Conservation (phyloP, 2,888 invertebrate genomes). For the Syritta pipiens region DNA sequence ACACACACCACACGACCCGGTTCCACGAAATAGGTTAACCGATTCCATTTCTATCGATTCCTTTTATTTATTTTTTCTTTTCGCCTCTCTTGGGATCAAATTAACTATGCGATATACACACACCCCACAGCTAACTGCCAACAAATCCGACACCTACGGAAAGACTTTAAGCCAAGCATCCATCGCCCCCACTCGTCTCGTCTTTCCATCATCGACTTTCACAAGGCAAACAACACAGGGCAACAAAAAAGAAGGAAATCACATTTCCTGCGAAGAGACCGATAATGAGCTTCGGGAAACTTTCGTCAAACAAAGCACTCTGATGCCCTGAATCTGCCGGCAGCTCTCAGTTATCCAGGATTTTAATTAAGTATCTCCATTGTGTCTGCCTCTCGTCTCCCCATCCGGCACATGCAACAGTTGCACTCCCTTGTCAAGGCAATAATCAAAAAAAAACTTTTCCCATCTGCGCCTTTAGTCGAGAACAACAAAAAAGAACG, state of each 20-base stretch:
- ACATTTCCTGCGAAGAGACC: not conserved
- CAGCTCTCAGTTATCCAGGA: not conserved
- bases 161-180: not conserved
- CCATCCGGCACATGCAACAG: constrained; percentile 21
- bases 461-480: not conserved
- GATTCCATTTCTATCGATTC: constrained; percentile 4
- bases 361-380: constrained; percentile 30
- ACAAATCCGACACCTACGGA: constrained; percentile 23
- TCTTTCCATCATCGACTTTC: constrained; percentile 16
- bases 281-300: constrained; percentile 7
- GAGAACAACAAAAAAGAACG: not conserved
- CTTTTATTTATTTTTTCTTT: not conserved
- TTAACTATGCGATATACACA: constrained; percentile 4
- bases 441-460: not conserved
- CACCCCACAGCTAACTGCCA: not conserved
- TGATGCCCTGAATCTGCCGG: not conserved
- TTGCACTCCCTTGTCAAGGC: not conserved
- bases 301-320: constrained; percentile 15
- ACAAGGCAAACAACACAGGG: not conserved
- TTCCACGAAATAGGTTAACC: constrained; percentile 3
- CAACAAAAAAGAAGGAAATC: not conserved
- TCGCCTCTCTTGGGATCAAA: constrained; percentile 15
- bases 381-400: too few species aligned
- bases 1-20: too few species aligned
- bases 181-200: too few species aligned